phyloP scores from a whole-genome alignment of 2,113 vertebrate species.

The Gallinago media region DNA sequence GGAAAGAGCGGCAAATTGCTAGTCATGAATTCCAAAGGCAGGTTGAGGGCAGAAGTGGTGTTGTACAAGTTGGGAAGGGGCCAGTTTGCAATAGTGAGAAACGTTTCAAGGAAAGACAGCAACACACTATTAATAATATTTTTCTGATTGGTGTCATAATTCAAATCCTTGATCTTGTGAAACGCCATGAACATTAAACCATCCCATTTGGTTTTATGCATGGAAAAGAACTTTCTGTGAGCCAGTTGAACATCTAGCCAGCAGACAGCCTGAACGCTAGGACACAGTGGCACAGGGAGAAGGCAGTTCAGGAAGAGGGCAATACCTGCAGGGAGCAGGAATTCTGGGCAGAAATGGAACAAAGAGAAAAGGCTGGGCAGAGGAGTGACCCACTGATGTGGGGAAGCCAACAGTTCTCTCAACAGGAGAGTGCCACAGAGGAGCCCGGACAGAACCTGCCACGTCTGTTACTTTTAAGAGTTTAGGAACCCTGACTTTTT shows the following conservation, averaged over 20 bases:
- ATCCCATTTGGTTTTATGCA: not conserved
- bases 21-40: not conserved
- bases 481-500: not conserved
- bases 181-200: not conserved
- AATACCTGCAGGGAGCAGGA: not conserved
- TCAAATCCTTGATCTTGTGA: not conserved
- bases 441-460: not conserved
- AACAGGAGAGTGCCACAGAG: accelerated
- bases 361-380: not conserved
- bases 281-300: not conserved
- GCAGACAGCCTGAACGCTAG: not conserved
- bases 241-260: not conserved
- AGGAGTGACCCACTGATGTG: not conserved
- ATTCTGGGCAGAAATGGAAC: not conserved
- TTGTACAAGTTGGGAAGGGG: not conserved
- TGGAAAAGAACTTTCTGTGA: not conserved
- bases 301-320: not conserved
- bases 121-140: not conserved
- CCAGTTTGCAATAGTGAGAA: not conserved
- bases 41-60: not conserved
- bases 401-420: not conserved
- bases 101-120: not conserved
- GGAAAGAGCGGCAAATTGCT: not conserved
- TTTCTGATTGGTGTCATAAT: not conserved
- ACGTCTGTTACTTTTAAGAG: not conserved